phyloP scores from a whole-genome alignment of 2,888 invertebrate genomes.

The Cephus spinipes region DNA sequence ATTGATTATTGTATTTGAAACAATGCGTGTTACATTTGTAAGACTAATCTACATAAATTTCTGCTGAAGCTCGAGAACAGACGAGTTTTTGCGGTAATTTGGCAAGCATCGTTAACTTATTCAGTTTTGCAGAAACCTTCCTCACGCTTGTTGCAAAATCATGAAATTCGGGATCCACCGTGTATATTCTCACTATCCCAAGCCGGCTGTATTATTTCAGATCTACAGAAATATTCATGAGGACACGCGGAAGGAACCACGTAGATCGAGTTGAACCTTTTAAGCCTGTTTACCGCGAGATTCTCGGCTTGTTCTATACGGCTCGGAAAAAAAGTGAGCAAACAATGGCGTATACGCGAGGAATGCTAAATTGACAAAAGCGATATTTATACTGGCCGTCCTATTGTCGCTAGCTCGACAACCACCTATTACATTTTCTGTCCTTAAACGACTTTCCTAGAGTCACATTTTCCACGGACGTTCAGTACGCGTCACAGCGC shows the following conservation, averaged over 20 bases:
- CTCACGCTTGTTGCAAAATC: not conserved
- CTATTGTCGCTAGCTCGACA: not conserved
- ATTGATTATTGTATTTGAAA: not conserved
- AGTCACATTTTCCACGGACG: not conserved
- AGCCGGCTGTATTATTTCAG: not conserved
- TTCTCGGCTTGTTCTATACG: not conserved
- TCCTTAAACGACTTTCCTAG: not conserved
- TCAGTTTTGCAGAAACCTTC: not conserved
- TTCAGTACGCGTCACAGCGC: not conserved
- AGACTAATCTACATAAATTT: not conserved
- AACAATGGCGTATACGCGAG: not conserved
- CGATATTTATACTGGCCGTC: not conserved
- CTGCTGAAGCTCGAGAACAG: not conserved
- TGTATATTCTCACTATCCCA: not conserved
- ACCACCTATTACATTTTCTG: not conserved
- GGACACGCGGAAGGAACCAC: not conserved
- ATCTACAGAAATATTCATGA: not conserved
- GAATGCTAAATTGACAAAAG: constrained; percentile 1
- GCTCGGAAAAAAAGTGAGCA: not conserved
- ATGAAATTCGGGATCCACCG: not conserved
- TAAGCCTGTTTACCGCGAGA: not conserved
- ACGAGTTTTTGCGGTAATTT: not conserved
- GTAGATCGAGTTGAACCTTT: constrained; percentile 4
- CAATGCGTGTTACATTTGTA: not conserved
- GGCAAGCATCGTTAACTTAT: not conserved